phyloP scores from a whole-genome alignment of 1,140 invertebrate species.

The Laodelphax striatellus region DNA sequence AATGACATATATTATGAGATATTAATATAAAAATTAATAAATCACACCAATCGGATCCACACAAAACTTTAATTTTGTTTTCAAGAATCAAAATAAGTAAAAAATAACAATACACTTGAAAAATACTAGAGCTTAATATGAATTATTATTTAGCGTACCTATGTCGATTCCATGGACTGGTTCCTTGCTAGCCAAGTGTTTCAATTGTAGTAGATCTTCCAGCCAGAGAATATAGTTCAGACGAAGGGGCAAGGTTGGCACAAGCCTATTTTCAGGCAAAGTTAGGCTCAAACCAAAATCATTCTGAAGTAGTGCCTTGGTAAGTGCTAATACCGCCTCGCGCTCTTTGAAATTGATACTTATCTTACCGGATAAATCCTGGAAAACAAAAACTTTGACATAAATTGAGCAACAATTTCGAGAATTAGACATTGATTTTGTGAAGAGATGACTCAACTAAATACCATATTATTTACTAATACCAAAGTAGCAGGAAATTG shows the following conservation, averaged over 20 bases:
- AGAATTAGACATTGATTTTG: too few species aligned
- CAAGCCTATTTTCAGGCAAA: conserved; percentile 68
- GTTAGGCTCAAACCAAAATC: conserved; percentile 77
- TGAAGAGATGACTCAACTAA: not conserved
- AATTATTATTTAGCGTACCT: conserved; percentile 52
- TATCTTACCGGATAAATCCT: conserved; percentile 67
- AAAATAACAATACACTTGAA: too few species aligned
- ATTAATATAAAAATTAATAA: too few species aligned
- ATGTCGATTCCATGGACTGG: conserved; percentile 67
- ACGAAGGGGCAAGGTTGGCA: conserved; percentile 83
- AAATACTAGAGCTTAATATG: too few species aligned
- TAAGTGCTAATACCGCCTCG: conserved; percentile 59
- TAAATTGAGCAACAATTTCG: not conserved
- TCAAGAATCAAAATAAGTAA: too few species aligned
- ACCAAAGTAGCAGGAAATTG: too few species aligned
- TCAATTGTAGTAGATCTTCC: conserved; percentile 59
- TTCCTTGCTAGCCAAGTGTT: conserved; percentile 27
- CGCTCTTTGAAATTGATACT: conserved; percentile 75
- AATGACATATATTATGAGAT: too few species aligned
- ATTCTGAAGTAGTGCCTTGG: conserved; percentile 68
- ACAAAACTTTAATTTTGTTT: too few species aligned
- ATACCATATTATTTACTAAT: too few species aligned
- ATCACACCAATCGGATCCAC: too few species aligned
- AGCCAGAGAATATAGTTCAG: conserved; percentile 94
- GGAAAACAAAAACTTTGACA: conserved; percentile 22